Base-by-base conservation (phyloP, 2,888 invertebrate genomes). In the Chalcis sispes region DNA sequence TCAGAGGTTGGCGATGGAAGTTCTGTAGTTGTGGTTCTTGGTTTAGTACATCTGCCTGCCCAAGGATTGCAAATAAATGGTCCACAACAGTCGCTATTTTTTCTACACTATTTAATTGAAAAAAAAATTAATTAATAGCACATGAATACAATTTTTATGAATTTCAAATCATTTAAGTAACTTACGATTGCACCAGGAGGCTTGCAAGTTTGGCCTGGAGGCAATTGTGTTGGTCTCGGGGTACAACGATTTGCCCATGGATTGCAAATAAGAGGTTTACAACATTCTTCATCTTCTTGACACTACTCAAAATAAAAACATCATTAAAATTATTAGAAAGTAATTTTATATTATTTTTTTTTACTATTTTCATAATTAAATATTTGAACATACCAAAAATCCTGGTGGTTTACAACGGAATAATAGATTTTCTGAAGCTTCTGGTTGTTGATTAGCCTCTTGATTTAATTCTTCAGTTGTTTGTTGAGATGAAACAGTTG, bases 161-260 rank as follows among this genome's bases (percentile, higher is more conserved):
- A 20, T 1, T 20, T n/a, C 25, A 13, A 10, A 56, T 7, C 4
- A 18, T 27, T 54, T 1, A 10, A 23, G 18, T 29, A 1, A 61
- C 72, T 62, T 64, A 72, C 72, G 5, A 62, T 52, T 15, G 58
- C 58, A n/a, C 65, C 59, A 18, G 36, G 7, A 2, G 65, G 58
- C 23, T 27, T 64, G 42, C 66, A 66, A 20, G 15, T 32, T 58
- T 27, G 18, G 40, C 29, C 29, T 20, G 56, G 59, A n/a, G 52
- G 61, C 52, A 29, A 36, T 50, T 62, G 58, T 36, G 8, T n/a
- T 36, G 48, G 58, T 25, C 32, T 29, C 52, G 66, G 75, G 4
- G 77, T 79, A n/a, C 79, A 79, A 20, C 77, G 69, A 23, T 25
- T 18, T n/a, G 75, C 77, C 72, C 77, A 77, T n/a, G 72, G 73